These are phyloP conservation scores for Leptarthrus brevirostris DNA, from an alignment of 2,888 invertebrate species.

Conservation along the genomic window DNA sequence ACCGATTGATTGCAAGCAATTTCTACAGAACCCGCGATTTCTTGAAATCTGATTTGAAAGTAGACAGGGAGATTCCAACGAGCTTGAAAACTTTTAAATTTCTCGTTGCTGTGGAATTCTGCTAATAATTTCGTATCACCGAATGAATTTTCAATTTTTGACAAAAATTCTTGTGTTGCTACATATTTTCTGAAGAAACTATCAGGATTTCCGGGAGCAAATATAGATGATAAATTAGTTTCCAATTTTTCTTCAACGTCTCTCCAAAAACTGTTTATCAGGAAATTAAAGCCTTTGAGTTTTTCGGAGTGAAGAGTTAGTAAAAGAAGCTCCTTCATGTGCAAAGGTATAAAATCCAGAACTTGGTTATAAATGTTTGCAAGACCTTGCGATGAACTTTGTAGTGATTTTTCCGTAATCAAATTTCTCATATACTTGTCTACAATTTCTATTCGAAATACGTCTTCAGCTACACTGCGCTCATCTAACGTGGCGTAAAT, in stretches of 20 bases:
- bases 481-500: constrained; percentile 64
- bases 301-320: constrained; percentile 68
- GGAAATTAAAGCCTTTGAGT: constrained; percentile 77
- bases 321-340: constrained; percentile 71
- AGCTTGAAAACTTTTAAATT: constrained; percentile 82
- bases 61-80: constrained; percentile 97
- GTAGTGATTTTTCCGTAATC: constrained; percentile 76
- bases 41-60: constrained; percentile 90
- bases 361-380: constrained; percentile 79
- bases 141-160: constrained; percentile 74
- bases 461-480: constrained; percentile 74
- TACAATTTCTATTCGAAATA: constrained; percentile 77
- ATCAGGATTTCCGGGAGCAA: constrained; percentile 92
- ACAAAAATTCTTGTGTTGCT: constrained; percentile 81
- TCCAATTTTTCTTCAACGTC: constrained; percentile 85
- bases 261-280: constrained; percentile 89
- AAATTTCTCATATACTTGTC: constrained; percentile 76
- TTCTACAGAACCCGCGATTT: constrained; percentile 75
- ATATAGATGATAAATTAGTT: constrained; percentile 84
- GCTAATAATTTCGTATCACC: constrained; percentile 71
- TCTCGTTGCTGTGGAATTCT: constrained; percentile 74
- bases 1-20: constrained; percentile 41
- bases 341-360: constrained; percentile 76
- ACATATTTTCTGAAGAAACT: constrained; percentile 85
- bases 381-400: constrained; percentile 74